Evolutionary conservation across 2,113 vertebrate species (phyloP), one percentile per base, ranked within the genome.

Genomic region (Probosciger aterrimus): DNA sequence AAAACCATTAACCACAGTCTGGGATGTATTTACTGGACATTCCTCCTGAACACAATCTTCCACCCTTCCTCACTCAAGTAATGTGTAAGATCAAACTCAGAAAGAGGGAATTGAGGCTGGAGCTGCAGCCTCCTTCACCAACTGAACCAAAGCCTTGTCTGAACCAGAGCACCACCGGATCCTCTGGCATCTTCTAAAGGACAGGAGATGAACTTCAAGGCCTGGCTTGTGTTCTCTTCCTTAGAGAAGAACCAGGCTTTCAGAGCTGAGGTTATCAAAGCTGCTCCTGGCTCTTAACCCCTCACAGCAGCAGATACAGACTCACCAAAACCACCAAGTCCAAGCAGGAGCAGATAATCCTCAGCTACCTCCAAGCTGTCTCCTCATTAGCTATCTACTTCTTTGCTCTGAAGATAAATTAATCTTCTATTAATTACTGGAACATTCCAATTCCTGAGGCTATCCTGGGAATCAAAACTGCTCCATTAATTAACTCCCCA

Each of bases 11-110:
- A 41, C 89, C 43, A 59, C 18, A 4, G 25, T 30, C 46, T 62
- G 37, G 24, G 50, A 43, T 33, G 24, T 24, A 35, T 43, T 44
- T 62, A 20, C 67, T 27, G 37, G 50, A 37, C 27, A 27, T 53
- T 8, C 10, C 59, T 37, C 37, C 86, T 3, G 9, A 63, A 28
- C 19, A 30, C 83, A 91, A 33, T 84, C 77, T 49, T 31, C 69
- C 7, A 9, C 41, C 81, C 50, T 25, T 10, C 8, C 73, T 65
- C 55, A 8, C 62, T 22, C 63, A 14, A 37, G 2, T 2, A 27
- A 35, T 0, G 0, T 0, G 13, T 0, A 13, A 67, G 4, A 39
- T 20, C 50, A 46, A 57, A 20, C 31, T 50, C 70, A 47, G 62
- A 31, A 41, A 1, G 6, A 71, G 65, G 4, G 2, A 55, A 33